Base-by-base conservation (phyloP, 2,888 invertebrate species). In the Harpagoxenus sublaevis region DNA sequence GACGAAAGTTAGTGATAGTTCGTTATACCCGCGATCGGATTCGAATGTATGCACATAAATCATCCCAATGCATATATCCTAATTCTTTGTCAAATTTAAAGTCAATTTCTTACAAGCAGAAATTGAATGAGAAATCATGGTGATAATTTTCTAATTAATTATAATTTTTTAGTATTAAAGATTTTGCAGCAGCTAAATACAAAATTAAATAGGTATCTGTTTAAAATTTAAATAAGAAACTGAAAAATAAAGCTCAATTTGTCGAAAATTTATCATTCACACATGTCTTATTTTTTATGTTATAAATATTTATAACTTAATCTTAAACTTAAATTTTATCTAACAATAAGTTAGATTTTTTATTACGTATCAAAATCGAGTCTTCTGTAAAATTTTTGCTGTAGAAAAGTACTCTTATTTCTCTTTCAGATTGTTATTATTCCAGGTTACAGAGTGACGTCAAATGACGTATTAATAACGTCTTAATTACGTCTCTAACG, bases 1-100 rank as follows among this genome's bases (percentile, higher is more conserved):
- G 85, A 83, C 57, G 84, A 86, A 86, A 90, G 89, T 90, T 62
- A 63, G 84, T 84, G 51, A 53, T 39, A 62, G 4, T 73, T 78
- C 48, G 23, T 62, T 65, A 53, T 65, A 55, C 55, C 18, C 12
- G 31, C 18, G 18, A 68, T 55, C 18, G 51, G 23, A 31, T 35
- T 77, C 12, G 15, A 77, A 18, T 39, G 18, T 45, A 74, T 23
- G 31, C 62, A 35, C 12, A 45, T 4, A 60, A 45, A 60, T 75
- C 23, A 45, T 31, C 9, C n/a, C 31, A 31, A 18, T 31, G 12
- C 23, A 23, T 23, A 23, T 23, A 65, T 42, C 42, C 12, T 39
- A 74, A 31, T 62, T n/a, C 8, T 35, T 23, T 60, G 45, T 0
- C 3, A 48, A 75, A 75, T 12, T 73, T 18, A 42, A 0, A 42